A percentile compares a stretch with the other conserved stretches of the same genome.
These are phyloP conservation scores for Elmis aenea DNA, from an alignment of 2,888 invertebrate species.

Conservation along the genomic window DNA sequence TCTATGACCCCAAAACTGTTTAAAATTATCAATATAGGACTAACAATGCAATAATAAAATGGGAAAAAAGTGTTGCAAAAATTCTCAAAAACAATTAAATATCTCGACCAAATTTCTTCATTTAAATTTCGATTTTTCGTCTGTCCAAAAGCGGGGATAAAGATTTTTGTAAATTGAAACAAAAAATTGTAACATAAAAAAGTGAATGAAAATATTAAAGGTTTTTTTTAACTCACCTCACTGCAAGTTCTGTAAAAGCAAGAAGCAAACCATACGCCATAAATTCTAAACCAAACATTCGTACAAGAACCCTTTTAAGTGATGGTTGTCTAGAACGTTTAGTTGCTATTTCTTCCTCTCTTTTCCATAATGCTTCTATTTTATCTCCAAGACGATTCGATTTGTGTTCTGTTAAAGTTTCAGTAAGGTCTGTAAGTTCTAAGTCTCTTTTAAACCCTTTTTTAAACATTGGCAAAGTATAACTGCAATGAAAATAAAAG, in stretches of 20 bases:
- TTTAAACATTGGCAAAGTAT: slow-evolving; percentile 65
- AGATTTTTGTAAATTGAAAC: too few species aligned
- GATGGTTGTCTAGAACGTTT: slow-evolving; percentile 52
- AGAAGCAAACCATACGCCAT: slow-evolving; percentile 60
- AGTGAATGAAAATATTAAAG: too few species aligned
- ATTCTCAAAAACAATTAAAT: too few species aligned
- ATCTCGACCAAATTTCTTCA: too few species aligned
- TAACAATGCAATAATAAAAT: background rate
- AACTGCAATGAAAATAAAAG: slow-evolving; percentile 56
- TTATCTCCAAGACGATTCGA: slow-evolving; percentile 61
- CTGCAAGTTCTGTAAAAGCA: slow-evolving; percentile 60
- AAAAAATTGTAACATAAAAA: too few species aligned
- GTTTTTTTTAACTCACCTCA: too few species aligned
- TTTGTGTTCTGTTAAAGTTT: slow-evolving; percentile 63
- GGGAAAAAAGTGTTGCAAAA: background rate
- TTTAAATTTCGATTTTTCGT: too few species aligned
- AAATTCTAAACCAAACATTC: slow-evolving; percentile 58
- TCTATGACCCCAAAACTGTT: slow-evolving; percentile 43
- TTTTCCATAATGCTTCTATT: slow-evolving; percentile 58
- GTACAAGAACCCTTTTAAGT: slow-evolving; percentile 54
- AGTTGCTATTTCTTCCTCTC: slow-evolving; percentile 49
- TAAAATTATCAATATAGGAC: slow-evolving; percentile 9
- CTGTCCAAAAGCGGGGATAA: too few species aligned
- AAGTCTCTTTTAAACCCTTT: slow-evolving; percentile 63
- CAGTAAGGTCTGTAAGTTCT: slow-evolving; percentile 60